These are phyloP conservation scores for Campylomormyrus tamandua DNA, from an alignment of 2,113 vertebrate species.

Conservation along the genomic window DNA sequence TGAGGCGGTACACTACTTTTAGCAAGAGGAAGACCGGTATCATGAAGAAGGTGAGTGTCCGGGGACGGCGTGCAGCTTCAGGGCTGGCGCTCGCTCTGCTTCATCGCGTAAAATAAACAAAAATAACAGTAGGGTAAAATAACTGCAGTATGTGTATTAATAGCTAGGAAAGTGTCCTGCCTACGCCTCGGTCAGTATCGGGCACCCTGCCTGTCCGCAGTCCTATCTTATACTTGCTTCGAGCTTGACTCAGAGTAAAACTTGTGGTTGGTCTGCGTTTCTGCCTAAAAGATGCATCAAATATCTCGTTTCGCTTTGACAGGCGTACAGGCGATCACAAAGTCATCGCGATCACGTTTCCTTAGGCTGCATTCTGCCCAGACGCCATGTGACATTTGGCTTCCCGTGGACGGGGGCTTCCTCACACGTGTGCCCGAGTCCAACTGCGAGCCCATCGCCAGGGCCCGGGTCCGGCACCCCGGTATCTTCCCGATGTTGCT, in stretches of 20 bases:
- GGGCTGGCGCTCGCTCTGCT: background rate
- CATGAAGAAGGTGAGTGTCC: conserved; percentile 72
- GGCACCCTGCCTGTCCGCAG: background rate
- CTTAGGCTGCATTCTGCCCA: background rate
- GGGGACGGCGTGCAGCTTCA: background rate
- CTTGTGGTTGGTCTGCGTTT: background rate
- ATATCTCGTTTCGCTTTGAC: background rate
- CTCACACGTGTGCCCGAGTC: background rate
- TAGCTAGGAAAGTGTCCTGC: background rate
- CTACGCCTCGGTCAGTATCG: background rate
- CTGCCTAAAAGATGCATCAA: background rate
- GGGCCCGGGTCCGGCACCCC: background rate
- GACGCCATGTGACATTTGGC: background rate
- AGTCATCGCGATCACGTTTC: background rate
- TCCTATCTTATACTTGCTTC: background rate
- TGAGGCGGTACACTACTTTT: conserved; percentile 80
- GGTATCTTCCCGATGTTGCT: background rate
- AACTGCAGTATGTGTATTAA: background rate
- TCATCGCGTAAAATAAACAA: background rate
- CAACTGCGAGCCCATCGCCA: background rate
- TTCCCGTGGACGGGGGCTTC: background rate
- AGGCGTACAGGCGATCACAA: background rate
- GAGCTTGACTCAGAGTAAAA: background rate
- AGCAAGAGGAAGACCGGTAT: conserved; percentile 84
- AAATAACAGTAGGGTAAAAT: background rate